Evolutionary conservation across 2,113 vertebrate genomes (phyloP).

Genomic region (Xiphophorus couchianus): DNA sequence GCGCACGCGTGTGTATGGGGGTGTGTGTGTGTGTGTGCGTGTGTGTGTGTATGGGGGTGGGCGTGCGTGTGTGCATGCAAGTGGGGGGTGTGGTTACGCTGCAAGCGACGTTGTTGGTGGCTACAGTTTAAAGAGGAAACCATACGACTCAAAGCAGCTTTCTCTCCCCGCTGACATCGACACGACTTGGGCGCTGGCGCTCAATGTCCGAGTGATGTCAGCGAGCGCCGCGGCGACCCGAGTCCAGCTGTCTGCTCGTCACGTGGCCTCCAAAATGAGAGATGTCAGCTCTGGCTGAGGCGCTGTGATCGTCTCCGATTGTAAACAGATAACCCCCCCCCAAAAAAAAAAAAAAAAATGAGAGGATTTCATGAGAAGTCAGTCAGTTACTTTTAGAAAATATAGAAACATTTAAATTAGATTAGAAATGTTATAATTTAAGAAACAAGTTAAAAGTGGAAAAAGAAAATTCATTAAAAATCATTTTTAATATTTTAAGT

Average conservation of each 20-base stretch:
- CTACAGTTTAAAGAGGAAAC: conserved; percentile 54
- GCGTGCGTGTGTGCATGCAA: not conserved
- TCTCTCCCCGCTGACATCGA: conserved; percentile 42
- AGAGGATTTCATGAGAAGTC: not conserved
- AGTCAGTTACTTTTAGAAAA: not conserved
- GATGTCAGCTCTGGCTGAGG: not conserved
- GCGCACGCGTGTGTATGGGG: conserved; percentile 49
- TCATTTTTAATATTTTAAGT: too few species aligned
- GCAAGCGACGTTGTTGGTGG: conserved; percentile 41
- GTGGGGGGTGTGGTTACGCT: conserved; percentile 49
- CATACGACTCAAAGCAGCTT: conserved; percentile 54
- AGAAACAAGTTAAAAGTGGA: too few species aligned
- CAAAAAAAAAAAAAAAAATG: not conserved
- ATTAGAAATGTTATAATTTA: too few species aligned
- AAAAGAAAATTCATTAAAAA: too few species aligned
- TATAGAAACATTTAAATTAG: not conserved
- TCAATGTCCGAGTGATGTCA: conserved; percentile 1
- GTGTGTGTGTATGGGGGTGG: conserved; percentile 17
- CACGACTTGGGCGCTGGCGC: conserved; percentile 20
- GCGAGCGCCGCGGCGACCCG: not conserved
- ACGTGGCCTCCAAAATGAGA: not conserved
- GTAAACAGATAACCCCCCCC: not conserved
- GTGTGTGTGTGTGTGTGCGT: conserved; percentile 47
- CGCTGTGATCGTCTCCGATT: not conserved
- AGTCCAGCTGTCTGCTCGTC: conserved; percentile 17